Conservation (phyloP, 2,113 vertebrate genomes). For the Ciconia stormi region DNA sequence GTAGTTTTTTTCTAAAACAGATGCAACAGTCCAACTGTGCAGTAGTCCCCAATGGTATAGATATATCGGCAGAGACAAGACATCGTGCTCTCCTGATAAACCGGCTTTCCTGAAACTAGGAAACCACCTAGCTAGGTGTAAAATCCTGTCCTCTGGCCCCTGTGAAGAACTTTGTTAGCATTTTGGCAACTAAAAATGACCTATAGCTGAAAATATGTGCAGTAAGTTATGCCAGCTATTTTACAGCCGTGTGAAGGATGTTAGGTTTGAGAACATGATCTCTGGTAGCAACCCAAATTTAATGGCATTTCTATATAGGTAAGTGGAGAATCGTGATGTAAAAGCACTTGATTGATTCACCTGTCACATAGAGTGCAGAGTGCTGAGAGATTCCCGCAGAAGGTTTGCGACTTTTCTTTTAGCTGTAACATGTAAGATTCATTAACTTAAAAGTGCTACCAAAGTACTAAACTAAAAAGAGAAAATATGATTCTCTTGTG, state of each 20-base stretch:
- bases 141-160: neutral
- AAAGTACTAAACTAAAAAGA: neutral
- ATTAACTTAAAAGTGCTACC: neutral
- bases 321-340: neutral
- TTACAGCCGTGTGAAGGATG: neutral
- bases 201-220: neutral
- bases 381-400: neutral
- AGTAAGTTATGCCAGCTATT: neutral
- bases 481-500: neutral
- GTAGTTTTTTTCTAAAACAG: neutral
- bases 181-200: neutral
- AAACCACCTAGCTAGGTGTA: neutral
- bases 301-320: neutral
- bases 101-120: neutral
- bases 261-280: neutral
- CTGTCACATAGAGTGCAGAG: neutral
- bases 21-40: neutral
- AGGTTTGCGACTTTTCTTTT: neutral
- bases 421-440: neutral
- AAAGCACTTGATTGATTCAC: neutral
- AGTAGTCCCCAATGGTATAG: no score
- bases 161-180: neutral
- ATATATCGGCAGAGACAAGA: neutral
- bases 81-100: neutral
- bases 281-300: neutral